Percentiles rank a stretch among this genome's conserved stretches.
phyloP scores from a whole-genome alignment of 2,113 vertebrate genomes.

The Podarcis raffonei region DNA sequence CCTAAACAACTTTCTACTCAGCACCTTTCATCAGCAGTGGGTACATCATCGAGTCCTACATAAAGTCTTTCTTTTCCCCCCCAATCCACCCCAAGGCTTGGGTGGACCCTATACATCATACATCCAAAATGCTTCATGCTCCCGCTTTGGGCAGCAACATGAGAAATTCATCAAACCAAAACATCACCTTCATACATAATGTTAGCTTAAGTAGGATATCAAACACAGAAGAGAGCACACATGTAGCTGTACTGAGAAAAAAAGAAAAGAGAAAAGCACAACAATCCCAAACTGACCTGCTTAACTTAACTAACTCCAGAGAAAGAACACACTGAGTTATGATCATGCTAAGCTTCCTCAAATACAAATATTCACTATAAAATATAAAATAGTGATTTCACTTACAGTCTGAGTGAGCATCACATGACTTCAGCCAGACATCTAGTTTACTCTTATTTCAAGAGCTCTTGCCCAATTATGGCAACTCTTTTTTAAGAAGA shows the following conservation, averaged over 20 bases:
- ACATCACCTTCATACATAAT: not conserved
- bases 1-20: not conserved
- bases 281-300: not conserved
- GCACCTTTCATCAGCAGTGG: not conserved
- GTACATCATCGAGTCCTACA: no score
- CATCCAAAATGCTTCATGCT: not conserved
- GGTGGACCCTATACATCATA: not conserved
- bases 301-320: no score
- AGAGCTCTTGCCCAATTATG: not conserved
- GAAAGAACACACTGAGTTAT: not conserved
- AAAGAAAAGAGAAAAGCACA: not conserved
- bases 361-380: not conserved
- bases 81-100: not conserved
- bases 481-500: not conserved
- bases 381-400: not conserved
- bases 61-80: not conserved
- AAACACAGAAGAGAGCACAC: not conserved
- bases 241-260: not conserved
- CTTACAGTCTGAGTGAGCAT: not conserved
- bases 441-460: not conserved
- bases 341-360: not conserved
- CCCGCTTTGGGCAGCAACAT: not conserved
- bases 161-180: not conserved
- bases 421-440: not conserved
- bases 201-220: not conserved